A percentile compares a stretch with the other conserved stretches of the same genome.
These are phyloP conservation scores for Syngnathus floridae DNA, from an alignment of 2,113 vertebrate species.

Conservation along the genomic window DNA sequence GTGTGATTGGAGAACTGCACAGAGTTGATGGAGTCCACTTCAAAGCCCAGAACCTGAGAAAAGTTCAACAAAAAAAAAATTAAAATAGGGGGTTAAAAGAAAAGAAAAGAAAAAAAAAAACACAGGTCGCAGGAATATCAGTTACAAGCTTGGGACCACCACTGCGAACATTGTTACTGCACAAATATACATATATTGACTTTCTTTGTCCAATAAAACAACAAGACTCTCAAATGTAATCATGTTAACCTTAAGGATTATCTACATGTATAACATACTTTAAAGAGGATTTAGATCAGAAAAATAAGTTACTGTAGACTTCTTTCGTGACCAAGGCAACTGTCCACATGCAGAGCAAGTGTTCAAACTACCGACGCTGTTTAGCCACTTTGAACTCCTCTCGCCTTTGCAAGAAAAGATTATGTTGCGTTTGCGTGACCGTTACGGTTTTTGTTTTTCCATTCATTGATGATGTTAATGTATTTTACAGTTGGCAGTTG, in stretches of 20 bases:
- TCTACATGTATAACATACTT: no score
- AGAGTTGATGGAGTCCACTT: constrained; percentile 93
- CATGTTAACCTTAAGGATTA: no score
- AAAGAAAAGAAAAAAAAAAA: constrained; percentile 1
- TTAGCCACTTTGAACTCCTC: background rate
- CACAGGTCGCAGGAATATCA: background rate
- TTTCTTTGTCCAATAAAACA: no score
- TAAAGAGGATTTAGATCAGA: no score
- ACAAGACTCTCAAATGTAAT: no score
- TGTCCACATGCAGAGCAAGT: background rate
- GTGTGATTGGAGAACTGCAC: constrained; percentile 99
- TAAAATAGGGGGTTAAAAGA: constrained; percentile 15
- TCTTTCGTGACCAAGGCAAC: background rate
- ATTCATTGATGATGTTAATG: background rate
- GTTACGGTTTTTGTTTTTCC: background rate
- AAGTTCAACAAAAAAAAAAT: background rate
- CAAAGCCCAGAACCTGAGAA: constrained; percentile 90
- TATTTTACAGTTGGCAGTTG: background rate
- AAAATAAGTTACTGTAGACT: no score
- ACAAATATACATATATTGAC: no score
- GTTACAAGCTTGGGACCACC: background rate
- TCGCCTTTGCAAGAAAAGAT: background rate
- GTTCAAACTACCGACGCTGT: background rate
- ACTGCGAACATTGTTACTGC: background rate
- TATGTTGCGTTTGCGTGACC: background rate